A percentile compares a stretch with the other conserved stretches of the same genome.
Conservation (phyloP, 2,113 vertebrate genomes). For the Acanthochromis polyacanthus region DNA sequence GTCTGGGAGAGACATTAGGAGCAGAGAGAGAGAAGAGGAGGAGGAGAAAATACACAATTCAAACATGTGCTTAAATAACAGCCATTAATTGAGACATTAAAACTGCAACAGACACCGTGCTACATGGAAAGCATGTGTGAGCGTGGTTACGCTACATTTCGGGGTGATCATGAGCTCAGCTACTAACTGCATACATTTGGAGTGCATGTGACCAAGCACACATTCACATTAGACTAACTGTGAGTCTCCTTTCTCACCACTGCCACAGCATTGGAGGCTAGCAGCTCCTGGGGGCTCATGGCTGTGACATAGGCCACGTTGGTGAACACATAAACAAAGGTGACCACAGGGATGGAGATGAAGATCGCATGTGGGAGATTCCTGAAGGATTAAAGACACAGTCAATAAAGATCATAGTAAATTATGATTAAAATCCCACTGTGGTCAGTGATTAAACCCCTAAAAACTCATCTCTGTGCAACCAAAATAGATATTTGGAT, state of each 20-base stretch:
- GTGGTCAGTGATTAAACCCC: too few species aligned
- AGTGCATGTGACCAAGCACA: neutral
- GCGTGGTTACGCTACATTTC: neutral
- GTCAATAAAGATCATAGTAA: neutral
- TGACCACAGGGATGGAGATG: conserved; percentile 91
- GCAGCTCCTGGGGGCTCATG: conserved; percentile 89
- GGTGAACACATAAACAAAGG: conserved; percentile 89
- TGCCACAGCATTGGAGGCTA: conserved; percentile 89
- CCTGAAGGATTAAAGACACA: conserved; percentile 66
- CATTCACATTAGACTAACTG: neutral
- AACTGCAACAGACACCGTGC: neutral
- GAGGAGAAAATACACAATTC: neutral
- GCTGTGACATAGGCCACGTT: conserved; percentile 90
- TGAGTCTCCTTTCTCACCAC: conserved; percentile 82
- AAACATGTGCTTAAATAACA: neutral
- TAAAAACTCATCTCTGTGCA: too few species aligned
- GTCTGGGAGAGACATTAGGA: conserved; percentile 76
- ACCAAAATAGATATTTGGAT: too few species aligned
- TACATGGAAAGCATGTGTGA: neutral
- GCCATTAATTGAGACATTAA: neutral
- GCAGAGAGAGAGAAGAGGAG: conserved; percentile 28
- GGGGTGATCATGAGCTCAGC: neutral
- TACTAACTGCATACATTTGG: neutral
- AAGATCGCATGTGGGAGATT: conserved; percentile 90
- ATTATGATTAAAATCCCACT: too few species aligned